These are phyloP conservation scores for Netelia virgata DNA, from an alignment of 2,888 invertebrate genomes.

Conservation along the genomic window DNA sequence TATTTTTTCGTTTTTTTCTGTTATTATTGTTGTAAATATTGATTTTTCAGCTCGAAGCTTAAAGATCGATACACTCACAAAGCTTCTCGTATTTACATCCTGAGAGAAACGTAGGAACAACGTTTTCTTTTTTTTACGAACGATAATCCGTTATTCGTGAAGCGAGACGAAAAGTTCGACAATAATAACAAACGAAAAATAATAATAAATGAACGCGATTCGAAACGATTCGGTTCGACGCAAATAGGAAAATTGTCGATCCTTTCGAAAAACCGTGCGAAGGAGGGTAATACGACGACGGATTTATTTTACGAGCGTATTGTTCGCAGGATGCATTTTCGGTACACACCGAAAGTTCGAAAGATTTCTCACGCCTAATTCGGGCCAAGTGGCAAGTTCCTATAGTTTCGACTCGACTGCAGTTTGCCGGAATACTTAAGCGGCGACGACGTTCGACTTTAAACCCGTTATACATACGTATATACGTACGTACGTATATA, in stretches of 20 bases:
- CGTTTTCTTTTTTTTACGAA: no score
- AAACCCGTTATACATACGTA: slow-evolving; percentile 15
- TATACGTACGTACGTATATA: slow-evolving; percentile 2
- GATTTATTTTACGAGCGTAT: not conserved
- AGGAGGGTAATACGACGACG: not conserved
- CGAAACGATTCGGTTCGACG: no score
- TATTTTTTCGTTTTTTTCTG: not conserved
- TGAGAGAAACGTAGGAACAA: no score
- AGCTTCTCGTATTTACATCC: no score
- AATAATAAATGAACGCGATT: no score
- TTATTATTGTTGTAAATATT: not conserved
- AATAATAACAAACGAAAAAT: no score
- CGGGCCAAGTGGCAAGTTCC: not conserved
- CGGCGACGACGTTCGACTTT: slow-evolving; percentile 13
- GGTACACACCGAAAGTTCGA: not conserved
- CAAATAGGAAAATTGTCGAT: no score
- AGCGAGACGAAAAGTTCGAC: no score
- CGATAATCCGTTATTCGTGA: no score
- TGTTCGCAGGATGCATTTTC: not conserved
- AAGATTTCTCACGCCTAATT: not conserved
- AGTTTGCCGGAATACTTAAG: not conserved
- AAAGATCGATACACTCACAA: no score
- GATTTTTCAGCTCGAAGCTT: not conserved
- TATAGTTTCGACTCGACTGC: not conserved
- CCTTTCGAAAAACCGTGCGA: no score